Conservation (phyloP, 2,113 vertebrate genomes). For the Lepus timidus region DNA sequence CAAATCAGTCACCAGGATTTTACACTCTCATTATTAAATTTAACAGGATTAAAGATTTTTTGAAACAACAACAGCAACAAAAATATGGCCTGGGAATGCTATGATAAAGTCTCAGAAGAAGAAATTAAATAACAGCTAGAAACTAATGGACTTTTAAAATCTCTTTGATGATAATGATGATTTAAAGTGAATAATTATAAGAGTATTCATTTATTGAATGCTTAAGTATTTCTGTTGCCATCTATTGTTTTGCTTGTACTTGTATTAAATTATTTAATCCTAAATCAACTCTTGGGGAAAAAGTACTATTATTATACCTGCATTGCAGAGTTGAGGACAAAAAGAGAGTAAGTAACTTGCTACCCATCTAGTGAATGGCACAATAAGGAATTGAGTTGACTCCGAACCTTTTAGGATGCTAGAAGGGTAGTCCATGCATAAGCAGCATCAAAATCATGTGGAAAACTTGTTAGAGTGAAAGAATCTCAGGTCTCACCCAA, state of each 20-base stretch:
- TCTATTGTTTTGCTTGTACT: background rate
- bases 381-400: background rate
- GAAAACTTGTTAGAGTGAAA: background rate
- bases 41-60: conserved; percentile 4
- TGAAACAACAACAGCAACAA: no score
- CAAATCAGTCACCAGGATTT: background rate
- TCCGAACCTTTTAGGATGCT: background rate
- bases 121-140: background rate
- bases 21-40: background rate
- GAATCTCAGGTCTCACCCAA: background rate
- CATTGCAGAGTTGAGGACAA: background rate
- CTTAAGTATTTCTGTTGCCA: background rate
- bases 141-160: background rate
- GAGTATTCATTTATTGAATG: background rate
- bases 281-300: background rate
- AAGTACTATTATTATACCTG: background rate
- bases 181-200: background rate
- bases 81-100: background rate
- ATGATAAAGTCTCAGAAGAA: background rate
- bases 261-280: background rate
- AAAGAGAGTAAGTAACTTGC: background rate
- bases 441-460: background rate
- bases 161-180: background rate
- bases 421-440: background rate
- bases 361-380: background rate